Evolutionary conservation across 2,888 invertebrate genomes (phyloP), one percentile per base, ranked within the genome.

Genomic region (Polydrusus cervinus): DNA sequence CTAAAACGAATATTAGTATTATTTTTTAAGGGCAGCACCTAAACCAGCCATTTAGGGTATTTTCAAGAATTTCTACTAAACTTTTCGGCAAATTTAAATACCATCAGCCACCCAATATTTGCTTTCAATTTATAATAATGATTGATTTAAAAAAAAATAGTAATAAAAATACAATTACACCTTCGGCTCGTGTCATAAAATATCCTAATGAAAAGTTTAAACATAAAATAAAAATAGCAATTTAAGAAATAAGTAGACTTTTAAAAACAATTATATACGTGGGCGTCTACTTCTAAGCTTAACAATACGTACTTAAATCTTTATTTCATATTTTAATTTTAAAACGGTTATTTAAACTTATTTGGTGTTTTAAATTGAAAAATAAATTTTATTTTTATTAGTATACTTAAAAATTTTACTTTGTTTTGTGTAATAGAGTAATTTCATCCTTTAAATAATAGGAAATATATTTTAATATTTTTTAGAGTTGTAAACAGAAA

Each of bases 241-340:
- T 55, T 55, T n/a, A 53, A 55, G 34, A 55, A n/a, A 34, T 55
- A 53, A 25, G 13, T 53, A 55, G 8, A n/a, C 55, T 55, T 53
- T 34, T 8, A 34, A 55, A 55, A 55, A 55, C 55, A 55, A 55
- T 34, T 55, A 34, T 14, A 14, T 34, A 1, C 9, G 55, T 55
- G 14, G 55, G 55, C 30, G 55, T 55, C 34, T 8, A 34, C 30
- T 30, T 14, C n/a, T 13, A n/a, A 55, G 55, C 55, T 10, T 20
- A 55, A 55, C 55, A 55, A 55, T 55, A 34, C 34, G 34, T 55
- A 55, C 55, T 55, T 55, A 55, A 55, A 34, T 55, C 11, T 55
- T 55, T 55, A 55, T 55, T 55, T 55, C 55, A 7, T 34, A 14
- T 55, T 55, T 55, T 55, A 34, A 55, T 55, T 55, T 55, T 34